phyloP scores from a whole-genome alignment of 2,888 invertebrate genomes.

The Holacanthella duospinosa region DNA sequence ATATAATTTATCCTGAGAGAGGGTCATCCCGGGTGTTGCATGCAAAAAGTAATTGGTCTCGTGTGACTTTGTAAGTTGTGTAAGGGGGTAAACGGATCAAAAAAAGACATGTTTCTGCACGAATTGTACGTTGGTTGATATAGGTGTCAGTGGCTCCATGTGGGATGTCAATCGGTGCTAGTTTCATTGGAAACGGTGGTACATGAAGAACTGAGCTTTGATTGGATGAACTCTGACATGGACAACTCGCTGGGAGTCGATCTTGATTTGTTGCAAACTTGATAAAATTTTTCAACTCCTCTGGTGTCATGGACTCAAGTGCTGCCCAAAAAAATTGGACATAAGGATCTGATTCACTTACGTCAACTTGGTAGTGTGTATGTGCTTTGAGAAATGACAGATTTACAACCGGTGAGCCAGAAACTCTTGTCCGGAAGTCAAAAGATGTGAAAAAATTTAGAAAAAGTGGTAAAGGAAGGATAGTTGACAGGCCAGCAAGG shows the following conservation, averaged over 20 bases:
- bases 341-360: conserved; percentile 20
- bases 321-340: conserved; percentile 22
- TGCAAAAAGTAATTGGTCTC: conserved; percentile 18
- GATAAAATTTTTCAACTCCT: conserved; percentile 20
- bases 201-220: conserved; percentile 11
- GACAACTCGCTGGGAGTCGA: conserved; percentile 19
- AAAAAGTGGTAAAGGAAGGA: conserved; percentile 17
- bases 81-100: conserved; percentile 21
- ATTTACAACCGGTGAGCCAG: conserved; percentile 20
- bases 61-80: conserved; percentile 18
- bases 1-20: conserved; percentile 17
- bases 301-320: conserved; percentile 16
- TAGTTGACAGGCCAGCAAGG: conserved; percentile 15
- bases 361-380: conserved; percentile 23
- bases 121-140: conserved; percentile 19
- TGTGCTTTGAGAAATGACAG: conserved; percentile 17
- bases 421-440: conserved; percentile 13
- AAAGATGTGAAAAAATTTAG: conserved; percentile 16
- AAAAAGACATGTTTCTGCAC: conserved; percentile 24
- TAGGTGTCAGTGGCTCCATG: conserved; percentile 9
- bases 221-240: conserved; percentile 14
- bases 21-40: conserved; percentile 23
- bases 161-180: conserved; percentile 20
- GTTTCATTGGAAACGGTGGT: conserved; percentile 25
- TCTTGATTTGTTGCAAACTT: conserved; percentile 22